Evolutionary conservation across 2,113 vertebrate species (phyloP), one percentile per base, ranked within the genome.

Genomic region (Vulpes vulpes): DNA sequence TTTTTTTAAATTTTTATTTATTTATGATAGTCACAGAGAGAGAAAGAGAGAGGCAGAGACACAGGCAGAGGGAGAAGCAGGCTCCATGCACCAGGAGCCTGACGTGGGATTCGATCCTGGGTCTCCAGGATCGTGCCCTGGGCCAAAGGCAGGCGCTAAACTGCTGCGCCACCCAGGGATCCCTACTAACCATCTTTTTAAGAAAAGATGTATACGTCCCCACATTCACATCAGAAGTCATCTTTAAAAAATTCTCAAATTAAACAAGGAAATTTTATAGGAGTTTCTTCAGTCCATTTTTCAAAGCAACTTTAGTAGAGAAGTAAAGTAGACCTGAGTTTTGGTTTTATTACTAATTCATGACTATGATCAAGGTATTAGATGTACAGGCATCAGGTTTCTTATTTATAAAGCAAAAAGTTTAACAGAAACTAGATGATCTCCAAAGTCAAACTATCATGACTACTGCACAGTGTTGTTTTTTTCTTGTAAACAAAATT

Each of bases 401-500:
- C 67, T 64, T 59, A 84, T 3, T 10, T 32, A 49, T 80, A 85
- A 91, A 95, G 51, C 27, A 91, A 82, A 93, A 91, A 57, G 27
- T 76, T 83, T 79, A 90, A 59, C 57, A 90, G 60, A 14, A 92
- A 81, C 76, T 76, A 95, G 51, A 62, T 51, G 57, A 89, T 62
- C 17, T 91, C 79, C 60, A 53, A 81, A 35, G 59, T 69, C 76
- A 76, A 92, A 84, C 49, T 71, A 35, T 69, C 65, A 25, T 81
- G 51, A 89, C 27, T 17, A 76, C 8, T 27, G 22, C 11, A 76
- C 5, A 73, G 27, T 30, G n/a, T 22, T 81, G 22, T 62, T 83
- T 69, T 59, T 81, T 84, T 64, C 65, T 90, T 38, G 4, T 76
- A 81, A 93, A 87, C 53, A 60, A 85, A 92, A 88, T 60, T 95